Percentiles rank a stretch among this genome's conserved stretches.
phyloP scores from a whole-genome alignment of 2,113 vertebrate species.

The Scophthalmus maximus region DNA sequence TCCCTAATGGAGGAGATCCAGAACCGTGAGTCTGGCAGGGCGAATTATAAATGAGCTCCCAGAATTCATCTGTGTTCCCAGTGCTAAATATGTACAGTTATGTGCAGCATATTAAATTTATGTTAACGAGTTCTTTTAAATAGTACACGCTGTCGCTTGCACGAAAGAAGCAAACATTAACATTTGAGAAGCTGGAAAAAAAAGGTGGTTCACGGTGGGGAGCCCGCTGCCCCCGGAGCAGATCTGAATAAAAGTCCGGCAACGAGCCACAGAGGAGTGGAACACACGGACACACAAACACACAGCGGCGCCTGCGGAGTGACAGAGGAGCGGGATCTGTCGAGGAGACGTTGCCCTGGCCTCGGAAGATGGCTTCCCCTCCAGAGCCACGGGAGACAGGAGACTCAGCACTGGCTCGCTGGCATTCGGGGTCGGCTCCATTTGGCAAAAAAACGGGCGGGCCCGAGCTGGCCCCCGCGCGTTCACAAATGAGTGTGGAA shows the following conservation, averaged over 20 bases:
- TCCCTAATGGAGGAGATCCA: too few relatives aligned
- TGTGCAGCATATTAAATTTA: too few relatives aligned
- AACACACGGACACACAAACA: too few relatives aligned
- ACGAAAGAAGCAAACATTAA: too few relatives aligned
- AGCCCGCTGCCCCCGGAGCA: neutral
- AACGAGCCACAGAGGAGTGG: neutral
- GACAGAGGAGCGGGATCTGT: constrained; percentile 61
- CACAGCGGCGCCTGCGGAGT: constrained; percentile 46
- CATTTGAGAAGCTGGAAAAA: too few relatives aligned
- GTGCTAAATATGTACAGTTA: too few relatives aligned
- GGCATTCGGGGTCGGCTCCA: constrained; percentile 60
- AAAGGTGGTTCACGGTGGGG: too few relatives aligned
- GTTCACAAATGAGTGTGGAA: constrained; percentile 60
- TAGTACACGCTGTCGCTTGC: too few relatives aligned
- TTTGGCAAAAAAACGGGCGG: constrained; percentile 63
- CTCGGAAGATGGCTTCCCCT: constrained; percentile 68
- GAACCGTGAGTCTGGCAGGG: too few relatives aligned
- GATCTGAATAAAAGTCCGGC: constrained; percentile 19
- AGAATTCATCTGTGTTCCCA: too few relatives aligned
- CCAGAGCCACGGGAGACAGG: constrained; percentile 66
- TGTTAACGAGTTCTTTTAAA: too few relatives aligned
- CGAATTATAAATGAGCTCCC: too few relatives aligned
- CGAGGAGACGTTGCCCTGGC: constrained; percentile 69
- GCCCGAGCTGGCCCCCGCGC: constrained; percentile 58
- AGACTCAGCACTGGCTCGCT: constrained; percentile 66